A percentile compares a stretch with the other conserved stretches of the same genome.
These are phyloP conservation scores for Eubasilissa regina DNA, from an alignment of 1,140 invertebrate species.

Conservation along the genomic window DNA sequence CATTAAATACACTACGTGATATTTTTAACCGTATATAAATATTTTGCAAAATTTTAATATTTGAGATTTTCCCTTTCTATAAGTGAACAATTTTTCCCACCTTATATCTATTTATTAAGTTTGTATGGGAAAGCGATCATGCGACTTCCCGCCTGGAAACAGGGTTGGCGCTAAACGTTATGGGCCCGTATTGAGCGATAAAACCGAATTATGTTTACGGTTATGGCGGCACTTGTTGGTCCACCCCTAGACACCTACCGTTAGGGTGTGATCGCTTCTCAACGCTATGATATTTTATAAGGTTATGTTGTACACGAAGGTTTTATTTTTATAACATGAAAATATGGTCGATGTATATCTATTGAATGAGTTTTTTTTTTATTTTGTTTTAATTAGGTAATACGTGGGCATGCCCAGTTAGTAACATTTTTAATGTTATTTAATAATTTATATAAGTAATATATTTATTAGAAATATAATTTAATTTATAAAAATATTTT, in stretches of 20 bases:
- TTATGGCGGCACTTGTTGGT: slow-evolving; percentile 60
- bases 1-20: too few species aligned
- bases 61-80: not conserved
- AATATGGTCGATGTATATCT: too few species aligned
- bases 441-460: too few species aligned
- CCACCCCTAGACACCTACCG: slow-evolving; percentile 40
- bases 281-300: not conserved
- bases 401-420: too few species aligned
- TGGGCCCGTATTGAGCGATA: slow-evolving; percentile 61
- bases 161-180: slow-evolving; percentile 59
- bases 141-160: slow-evolving; percentile 44
- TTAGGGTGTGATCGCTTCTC: slow-evolving; percentile 10
- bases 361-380: too few species aligned
- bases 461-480: too few species aligned
- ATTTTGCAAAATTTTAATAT: too few species aligned
- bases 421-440: too few species aligned
- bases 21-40: too few species aligned
- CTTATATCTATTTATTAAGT: not conserved
- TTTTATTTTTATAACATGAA: not conserved
- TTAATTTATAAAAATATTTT: too few species aligned
- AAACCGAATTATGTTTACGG: slow-evolving; percentile 61
- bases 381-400: too few species aligned
- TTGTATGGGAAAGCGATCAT: slow-evolving; percentile 9
- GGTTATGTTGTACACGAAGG: not conserved
- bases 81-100: not conserved